phyloP scores from a whole-genome alignment of 2,113 vertebrate species.

The Choloepus hoffmanni region DNA sequence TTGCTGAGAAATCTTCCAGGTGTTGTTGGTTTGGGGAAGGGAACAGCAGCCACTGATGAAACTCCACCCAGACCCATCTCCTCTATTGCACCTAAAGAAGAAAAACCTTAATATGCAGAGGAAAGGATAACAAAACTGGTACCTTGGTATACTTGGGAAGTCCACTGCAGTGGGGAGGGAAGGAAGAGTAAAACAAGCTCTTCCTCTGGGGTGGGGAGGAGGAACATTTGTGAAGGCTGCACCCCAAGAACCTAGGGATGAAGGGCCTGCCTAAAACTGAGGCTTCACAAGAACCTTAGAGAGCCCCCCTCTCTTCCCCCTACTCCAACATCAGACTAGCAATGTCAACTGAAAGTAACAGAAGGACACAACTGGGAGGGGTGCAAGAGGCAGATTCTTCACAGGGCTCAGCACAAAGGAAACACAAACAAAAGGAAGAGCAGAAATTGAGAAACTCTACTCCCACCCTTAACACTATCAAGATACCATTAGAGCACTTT shows the following conservation, averaged over 20 bases:
- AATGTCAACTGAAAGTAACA: not conserved
- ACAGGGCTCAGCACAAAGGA: not conserved
- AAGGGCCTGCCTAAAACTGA: not conserved
- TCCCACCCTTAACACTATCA: not conserved
- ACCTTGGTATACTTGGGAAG: not conserved
- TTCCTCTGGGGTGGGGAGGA: no score
- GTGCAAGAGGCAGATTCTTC: not conserved
- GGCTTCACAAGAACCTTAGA: not conserved
- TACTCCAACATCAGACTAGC: not conserved
- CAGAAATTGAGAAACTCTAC: not conserved
- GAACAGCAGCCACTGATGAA: not conserved
- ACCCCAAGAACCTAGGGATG: no score
- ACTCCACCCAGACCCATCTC: not conserved
- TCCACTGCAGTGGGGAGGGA: not conserved
- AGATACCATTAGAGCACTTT: not conserved
- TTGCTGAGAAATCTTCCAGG: not conserved
- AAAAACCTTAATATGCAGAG: not conserved
- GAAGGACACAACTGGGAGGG: not conserved
- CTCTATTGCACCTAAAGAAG: not conserved
- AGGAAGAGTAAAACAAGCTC: not conserved
- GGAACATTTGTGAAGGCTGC: not conserved
- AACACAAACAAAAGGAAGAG: not conserved
- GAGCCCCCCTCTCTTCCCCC: not conserved
- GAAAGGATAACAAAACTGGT: not conserved
- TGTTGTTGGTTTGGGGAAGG: not conserved